Percentiles rank a stretch among this genome's conserved stretches.
phyloP scores from a whole-genome alignment of 2,113 vertebrate species.

The Pelecanoides urinatrix region DNA sequence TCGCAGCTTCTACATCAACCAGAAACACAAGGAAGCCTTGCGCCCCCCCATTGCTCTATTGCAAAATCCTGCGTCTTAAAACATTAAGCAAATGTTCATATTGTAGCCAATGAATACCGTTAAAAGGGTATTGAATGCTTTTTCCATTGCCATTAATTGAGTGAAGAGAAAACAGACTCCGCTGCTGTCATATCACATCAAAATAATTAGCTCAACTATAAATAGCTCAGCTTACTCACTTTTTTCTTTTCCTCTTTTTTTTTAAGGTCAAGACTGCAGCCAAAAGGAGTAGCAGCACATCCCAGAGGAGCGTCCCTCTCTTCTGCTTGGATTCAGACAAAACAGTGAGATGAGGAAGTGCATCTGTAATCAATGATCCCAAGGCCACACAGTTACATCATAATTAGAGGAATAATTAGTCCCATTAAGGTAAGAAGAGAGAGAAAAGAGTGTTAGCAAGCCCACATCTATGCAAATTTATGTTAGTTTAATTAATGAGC shows the following conservation, averaged over 20 bases:
- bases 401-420: constrained; percentile 7
- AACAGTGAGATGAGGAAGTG: accelerated
- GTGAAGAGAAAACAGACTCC: constrained; percentile 22
- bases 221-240: constrained; percentile 45
- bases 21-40: background rate
- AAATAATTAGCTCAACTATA: constrained; percentile 56
- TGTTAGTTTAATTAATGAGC: background rate
- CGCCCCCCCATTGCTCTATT: too few species aligned
- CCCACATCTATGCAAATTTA: background rate
- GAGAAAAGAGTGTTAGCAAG: background rate
- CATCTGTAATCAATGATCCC: constrained; percentile 9
- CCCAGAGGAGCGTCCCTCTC: background rate
- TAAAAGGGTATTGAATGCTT: background rate
- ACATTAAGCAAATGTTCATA: background rate
- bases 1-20: background rate
- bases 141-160: constrained; percentile 29
- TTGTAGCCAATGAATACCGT: background rate
- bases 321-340: background rate
- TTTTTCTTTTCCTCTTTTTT: constrained; percentile 20
- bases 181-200: constrained; percentile 12
- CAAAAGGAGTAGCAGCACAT: background rate
- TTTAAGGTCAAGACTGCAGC: constrained; percentile 44
- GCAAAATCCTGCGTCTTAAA: background rate
- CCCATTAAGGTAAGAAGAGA: background rate
- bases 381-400: background rate